A percentile compares a stretch with the other conserved stretches of the same genome.
Conservation (phyloP, 2,113 vertebrate genomes). For the Macaca mulatta region DNA sequence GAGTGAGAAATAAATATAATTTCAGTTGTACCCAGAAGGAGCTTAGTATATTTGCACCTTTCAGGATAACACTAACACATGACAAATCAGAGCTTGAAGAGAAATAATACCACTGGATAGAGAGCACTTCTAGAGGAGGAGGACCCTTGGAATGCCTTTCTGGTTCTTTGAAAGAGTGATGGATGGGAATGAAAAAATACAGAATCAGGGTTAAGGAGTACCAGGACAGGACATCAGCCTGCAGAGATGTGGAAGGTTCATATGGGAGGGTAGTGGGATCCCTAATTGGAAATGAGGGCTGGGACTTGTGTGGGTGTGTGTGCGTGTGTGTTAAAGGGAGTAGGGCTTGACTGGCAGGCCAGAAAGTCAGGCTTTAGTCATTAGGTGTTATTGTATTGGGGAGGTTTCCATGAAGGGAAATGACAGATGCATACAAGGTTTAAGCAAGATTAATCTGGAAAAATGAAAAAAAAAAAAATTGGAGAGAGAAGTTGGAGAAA, state of each 20-base stretch:
- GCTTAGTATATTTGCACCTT: not conserved
- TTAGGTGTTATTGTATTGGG: not conserved
- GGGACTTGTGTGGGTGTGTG: not conserved
- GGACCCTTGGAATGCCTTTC: not conserved
- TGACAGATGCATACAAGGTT: not conserved
- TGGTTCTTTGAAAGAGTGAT: not conserved
- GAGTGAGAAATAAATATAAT: not conserved
- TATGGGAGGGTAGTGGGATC: not conserved
- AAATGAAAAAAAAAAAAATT: not conserved
- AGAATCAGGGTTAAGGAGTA: not conserved
- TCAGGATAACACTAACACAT: not conserved
- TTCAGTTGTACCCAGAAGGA: not conserved
- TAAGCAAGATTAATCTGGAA: not conserved
- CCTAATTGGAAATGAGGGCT: not conserved
- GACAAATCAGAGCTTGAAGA: not conserved
- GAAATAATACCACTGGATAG: not conserved
- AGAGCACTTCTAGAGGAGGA: not conserved
- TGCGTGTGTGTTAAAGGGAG: not conserved
- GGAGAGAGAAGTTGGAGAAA: not conserved
- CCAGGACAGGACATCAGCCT: not conserved
- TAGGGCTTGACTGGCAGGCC: not conserved
- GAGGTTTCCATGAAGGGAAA: not conserved
- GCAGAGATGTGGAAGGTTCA: not conserved
- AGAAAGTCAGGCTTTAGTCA: not conserved
- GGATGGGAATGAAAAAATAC: not conserved